Evolutionary conservation across 2,888 invertebrate genomes (phyloP).

Genomic region (Vanessa cardui): DNA sequence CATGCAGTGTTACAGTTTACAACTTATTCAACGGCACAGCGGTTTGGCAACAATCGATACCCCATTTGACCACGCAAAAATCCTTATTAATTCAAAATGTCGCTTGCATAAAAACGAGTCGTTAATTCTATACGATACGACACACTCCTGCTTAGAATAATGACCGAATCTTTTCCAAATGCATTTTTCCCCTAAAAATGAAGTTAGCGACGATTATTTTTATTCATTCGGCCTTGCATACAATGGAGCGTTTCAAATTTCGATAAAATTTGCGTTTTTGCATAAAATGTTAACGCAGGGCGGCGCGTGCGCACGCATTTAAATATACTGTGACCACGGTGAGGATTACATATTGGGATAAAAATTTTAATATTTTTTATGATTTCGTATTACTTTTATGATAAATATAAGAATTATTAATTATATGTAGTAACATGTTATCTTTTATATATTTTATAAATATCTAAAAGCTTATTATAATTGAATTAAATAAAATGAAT

Average conservation of each 20-base stretch:
- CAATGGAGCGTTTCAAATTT: slow-evolving; percentile 82
- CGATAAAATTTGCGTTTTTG: slow-evolving; percentile 82
- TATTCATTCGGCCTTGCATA: slow-evolving; percentile 64
- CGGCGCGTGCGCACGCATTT: slow-evolving; percentile 75
- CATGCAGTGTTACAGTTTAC: too few species aligned
- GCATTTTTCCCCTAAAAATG: slow-evolving; percentile 72
- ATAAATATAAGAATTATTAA: too few species aligned
- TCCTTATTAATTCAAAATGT: slow-evolving; percentile 66
- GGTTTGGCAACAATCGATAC: slow-evolving; percentile 54
- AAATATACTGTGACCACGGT: slow-evolving; percentile 34
- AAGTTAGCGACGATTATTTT: slow-evolving; percentile 75
- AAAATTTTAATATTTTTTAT: not conserved
- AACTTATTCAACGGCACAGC: not conserved
- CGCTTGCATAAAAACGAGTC: slow-evolving; percentile 72
- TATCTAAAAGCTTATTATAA: too few species aligned
- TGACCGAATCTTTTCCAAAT: slow-evolving; percentile 54
- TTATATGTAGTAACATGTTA: too few species aligned
- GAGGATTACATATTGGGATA: not conserved
- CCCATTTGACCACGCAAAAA: slow-evolving; percentile 65
- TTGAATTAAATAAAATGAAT: too few species aligned
- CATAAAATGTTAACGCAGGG: slow-evolving; percentile 71
- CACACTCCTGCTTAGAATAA: slow-evolving; percentile 62
- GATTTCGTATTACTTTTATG: not conserved
- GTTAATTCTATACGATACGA: slow-evolving; percentile 70
- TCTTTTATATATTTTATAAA: too few species aligned